Base-by-base conservation (phyloP, 1,140 invertebrate genomes). In the Cydia splendana region DNA sequence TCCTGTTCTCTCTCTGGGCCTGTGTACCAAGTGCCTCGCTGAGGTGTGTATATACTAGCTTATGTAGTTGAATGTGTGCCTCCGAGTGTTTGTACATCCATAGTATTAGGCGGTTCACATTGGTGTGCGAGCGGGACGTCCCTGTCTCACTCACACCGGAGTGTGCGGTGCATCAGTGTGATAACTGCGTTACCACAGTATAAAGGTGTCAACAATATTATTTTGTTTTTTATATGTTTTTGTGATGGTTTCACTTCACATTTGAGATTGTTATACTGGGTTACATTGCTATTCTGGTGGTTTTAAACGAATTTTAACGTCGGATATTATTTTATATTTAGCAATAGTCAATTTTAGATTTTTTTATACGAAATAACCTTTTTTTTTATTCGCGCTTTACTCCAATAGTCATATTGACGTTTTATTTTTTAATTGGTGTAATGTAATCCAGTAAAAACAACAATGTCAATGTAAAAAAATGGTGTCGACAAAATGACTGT, bases 11-110 rank as follows among this genome's bases (percentile, higher is more conserved):
- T 9, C 20, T 62, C 57, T 3, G 7, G 57, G 20, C 53, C 75
- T 77, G 81, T 84, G 75, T 88, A 85, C 82, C 85, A 86, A 86
- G 86, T 87, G 86, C 86, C 88, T 88, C 86, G 75, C 81, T 76
- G 84, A 84, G 87, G 87, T 85, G 73, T 85, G 83, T 89, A 88
- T 83, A 89, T 83, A 88, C 4, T 89, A 91, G 89, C 89, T 89
- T 86, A 88, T 75, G 76, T 91, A 88, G 88, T 80, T 85, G 80
- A 86, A 84, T 85, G 85, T 87, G 87, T 88, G 87, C 84, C 87
- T 90, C 81, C 78, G 78, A 81, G 42, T 77, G 78, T 78, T 67
- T 75, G 62, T 78, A 45, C 73, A 51, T 74, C 24, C 73, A 71
- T 71, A 71, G 67, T 71, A 71, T 71, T 69, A 69, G 45, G 45